phyloP scores from a whole-genome alignment of 2,113 vertebrate genomes.

The Protomyctophum bolini region DNA sequence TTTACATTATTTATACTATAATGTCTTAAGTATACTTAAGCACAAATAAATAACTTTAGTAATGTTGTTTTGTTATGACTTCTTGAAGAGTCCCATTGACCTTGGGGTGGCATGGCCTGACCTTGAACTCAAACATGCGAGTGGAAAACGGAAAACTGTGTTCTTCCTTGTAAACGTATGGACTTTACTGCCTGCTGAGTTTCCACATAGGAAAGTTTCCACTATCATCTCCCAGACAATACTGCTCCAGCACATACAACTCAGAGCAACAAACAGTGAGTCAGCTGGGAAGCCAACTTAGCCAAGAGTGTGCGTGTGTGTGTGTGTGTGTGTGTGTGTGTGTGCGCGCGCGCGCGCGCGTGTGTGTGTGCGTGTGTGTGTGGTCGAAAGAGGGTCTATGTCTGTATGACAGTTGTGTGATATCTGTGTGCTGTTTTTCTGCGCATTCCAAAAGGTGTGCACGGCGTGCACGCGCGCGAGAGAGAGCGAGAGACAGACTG shows the following conservation, averaged over 20 bases:
- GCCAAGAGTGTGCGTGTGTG: not conserved
- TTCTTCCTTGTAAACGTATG: slow-evolving; percentile 64
- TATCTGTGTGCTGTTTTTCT: not conserved
- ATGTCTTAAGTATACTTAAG: too few species aligned
- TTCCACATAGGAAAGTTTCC: slow-evolving; percentile 66
- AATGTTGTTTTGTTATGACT: not conserved
- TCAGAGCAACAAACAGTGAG: slow-evolving; percentile 61
- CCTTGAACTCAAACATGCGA: slow-evolving; percentile 36
- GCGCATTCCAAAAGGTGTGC: not conserved
- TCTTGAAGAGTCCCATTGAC: slow-evolving; percentile 6
- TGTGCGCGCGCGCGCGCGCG: not conserved
- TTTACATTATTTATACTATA: too few species aligned
- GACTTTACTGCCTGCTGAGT: slow-evolving; percentile 51
- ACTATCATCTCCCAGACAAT: slow-evolving; percentile 61
- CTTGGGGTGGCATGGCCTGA: slow-evolving; percentile 34
- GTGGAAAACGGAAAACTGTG: slow-evolving; percentile 57
- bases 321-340: slow-evolving; percentile 20
- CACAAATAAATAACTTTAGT: too few species aligned
- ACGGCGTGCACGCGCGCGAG: not conserved
- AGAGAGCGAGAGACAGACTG: too few species aligned
- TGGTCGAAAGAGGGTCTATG: not conserved
- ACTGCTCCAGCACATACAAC: slow-evolving; percentile 29
- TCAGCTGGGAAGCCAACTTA: slow-evolving; percentile 50
- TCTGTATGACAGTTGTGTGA: not conserved
- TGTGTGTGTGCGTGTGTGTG: not conserved